These are phyloP conservation scores for Pampusana beccarii DNA, from an alignment of 2,113 vertebrate genomes.

Conservation along the genomic window DNA sequence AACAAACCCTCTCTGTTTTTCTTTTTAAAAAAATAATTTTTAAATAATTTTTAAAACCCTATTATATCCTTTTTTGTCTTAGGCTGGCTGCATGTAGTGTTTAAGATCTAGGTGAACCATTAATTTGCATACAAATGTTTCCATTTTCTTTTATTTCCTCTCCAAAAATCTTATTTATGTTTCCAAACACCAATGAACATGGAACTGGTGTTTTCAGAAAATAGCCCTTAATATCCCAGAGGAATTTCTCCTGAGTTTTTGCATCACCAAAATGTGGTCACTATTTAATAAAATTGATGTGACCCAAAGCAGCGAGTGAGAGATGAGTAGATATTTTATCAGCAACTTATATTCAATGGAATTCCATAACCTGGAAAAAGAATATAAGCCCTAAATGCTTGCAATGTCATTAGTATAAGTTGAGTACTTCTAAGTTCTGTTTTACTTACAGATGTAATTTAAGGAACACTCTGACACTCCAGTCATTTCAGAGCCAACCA, in stretches of 20 bases:
- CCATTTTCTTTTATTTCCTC: background rate
- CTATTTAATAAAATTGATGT: background rate
- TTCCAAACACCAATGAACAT: background rate
- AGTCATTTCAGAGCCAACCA: background rate
- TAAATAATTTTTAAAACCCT: background rate
- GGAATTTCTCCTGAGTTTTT: background rate
- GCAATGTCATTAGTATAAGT: background rate
- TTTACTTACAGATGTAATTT: background rate
- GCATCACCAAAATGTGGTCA: background rate
- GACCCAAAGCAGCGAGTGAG: background rate
- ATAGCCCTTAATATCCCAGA: background rate
- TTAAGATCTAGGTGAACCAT: background rate
- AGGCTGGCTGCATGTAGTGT: background rate
- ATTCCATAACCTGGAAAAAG: background rate
- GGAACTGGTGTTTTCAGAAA: background rate
- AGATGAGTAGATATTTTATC: background rate
- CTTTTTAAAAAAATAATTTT: background rate
- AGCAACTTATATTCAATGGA: background rate
- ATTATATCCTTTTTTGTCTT: background rate
- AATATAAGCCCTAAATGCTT: background rate
- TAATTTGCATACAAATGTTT: background rate
- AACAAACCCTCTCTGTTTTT: background rate
- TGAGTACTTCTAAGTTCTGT: background rate
- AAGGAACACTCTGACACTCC: background rate
- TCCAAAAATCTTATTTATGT: background rate